Percentiles rank a stretch among this genome's conserved stretches.
phyloP scores from a whole-genome alignment of 2,888 invertebrate species.

The Diarsia rubi region DNA sequence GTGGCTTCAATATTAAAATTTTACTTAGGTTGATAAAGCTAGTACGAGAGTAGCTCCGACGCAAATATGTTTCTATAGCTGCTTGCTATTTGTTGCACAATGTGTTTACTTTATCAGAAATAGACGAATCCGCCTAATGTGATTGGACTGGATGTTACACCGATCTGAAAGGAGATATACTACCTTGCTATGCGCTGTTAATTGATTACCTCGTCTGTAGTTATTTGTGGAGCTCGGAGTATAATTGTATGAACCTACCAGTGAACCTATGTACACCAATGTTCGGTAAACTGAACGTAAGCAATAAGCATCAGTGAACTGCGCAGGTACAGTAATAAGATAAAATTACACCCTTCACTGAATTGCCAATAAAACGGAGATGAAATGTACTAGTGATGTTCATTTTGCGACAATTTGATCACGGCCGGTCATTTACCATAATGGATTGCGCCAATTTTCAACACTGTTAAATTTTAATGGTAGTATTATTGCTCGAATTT shows the following conservation, averaged over 20 bases:
- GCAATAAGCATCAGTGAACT: conserved; percentile 34
- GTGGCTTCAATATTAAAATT: conserved; percentile 70
- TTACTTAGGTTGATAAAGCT: conserved; percentile 54
- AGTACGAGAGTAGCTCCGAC: conserved; percentile 30
- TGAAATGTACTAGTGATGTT: conserved; percentile 75
- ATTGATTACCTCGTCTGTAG: conserved; percentile 53
- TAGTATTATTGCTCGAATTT: conserved; percentile 63
- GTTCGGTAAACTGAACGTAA: conserved; percentile 31
- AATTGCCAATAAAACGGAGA: conserved; percentile 77
- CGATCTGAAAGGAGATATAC: conserved; percentile 52
- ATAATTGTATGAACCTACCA: neutral
- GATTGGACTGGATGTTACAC: conserved; percentile 54
- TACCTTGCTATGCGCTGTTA: conserved; percentile 42
- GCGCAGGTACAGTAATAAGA: conserved; percentile 68
- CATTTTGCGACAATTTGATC: conserved; percentile 77
- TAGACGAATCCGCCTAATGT: conserved; percentile 59
- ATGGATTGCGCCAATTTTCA: conserved; percentile 77
- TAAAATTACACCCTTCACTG: conserved; percentile 73
- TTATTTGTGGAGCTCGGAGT: conserved; percentile 48
- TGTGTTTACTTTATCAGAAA: conserved; percentile 47
- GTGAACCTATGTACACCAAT: neutral
- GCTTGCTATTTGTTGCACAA: conserved; percentile 49
- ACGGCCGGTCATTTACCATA: conserved; percentile 76
- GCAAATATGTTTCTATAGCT: conserved; percentile 23
- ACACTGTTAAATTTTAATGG: conserved; percentile 74